Evolutionary conservation across 2,888 invertebrate species (phyloP).

Genomic region (Callinectes sapidus): DNA sequence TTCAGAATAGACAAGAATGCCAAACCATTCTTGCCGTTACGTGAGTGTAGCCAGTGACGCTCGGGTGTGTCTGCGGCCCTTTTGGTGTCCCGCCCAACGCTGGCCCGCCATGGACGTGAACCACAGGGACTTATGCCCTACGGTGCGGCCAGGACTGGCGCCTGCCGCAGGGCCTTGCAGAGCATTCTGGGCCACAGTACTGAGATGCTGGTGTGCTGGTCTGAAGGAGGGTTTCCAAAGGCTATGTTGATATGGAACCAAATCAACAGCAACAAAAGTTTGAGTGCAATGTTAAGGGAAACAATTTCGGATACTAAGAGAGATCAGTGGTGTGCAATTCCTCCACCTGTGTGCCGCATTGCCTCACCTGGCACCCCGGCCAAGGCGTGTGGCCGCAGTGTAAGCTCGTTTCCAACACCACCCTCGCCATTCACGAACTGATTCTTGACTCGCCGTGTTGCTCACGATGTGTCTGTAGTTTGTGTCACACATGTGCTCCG

Average conservation of each 20-base stretch:
- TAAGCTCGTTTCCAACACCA: neutral
- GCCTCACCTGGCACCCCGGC: neutral
- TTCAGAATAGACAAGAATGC: neutral
- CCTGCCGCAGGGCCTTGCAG: neutral
- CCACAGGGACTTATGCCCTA: neutral
- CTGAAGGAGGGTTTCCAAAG: neutral
- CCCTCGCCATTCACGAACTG: neutral
- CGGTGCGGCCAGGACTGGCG: neutral
- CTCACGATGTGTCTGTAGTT: neutral
- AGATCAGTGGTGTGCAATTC: neutral
- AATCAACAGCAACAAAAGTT: neutral
- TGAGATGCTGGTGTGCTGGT: neutral
- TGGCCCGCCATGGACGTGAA: conserved; percentile 18
- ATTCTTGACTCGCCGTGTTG: neutral
- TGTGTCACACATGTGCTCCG: neutral
- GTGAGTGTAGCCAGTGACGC: conserved; percentile 19
- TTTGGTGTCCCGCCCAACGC: conserved; percentile 31
- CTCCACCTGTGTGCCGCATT: neutral
- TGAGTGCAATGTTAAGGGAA: neutral
- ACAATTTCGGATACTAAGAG: neutral
- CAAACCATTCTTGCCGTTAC: neutral
- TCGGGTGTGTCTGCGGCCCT: conserved; percentile 25
- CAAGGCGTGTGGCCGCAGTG: neutral
- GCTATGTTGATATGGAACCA: neutral
- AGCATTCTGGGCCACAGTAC: neutral